Base-by-base conservation (phyloP, 2,113 vertebrate genomes). In the Heloderma charlesbogerti region DNA sequence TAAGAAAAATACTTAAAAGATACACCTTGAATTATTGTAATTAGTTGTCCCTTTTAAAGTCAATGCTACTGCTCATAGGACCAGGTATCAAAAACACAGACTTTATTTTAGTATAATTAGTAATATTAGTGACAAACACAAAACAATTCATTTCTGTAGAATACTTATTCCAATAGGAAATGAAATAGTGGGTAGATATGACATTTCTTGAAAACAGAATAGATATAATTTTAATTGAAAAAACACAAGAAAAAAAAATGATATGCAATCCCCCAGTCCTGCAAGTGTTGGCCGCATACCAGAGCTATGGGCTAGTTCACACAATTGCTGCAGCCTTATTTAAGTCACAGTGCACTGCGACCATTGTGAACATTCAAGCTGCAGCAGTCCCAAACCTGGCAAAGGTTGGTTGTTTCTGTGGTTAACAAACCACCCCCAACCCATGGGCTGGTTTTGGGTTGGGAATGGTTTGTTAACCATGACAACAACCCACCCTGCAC, bases 71-170 rank as follows among this genome's bases (percentile, higher is more conserved):
- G 54, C 6, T 79, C 12, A 54, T 43, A 90, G 60, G 0, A 67
- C 2, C 45, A 27, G 84, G 45, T 6, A 40, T 51, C 16, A 82
- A 78, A 77, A 88, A 66, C 85, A 48, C 87, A 18, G 0, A 0
- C 88, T 7, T 25, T 18, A 87, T 60, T 57, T 72, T 87, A 87
- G 40, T 10, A 7, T 45, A 45, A 79, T 43, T 43, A 45, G 7
- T 37, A 20, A 25, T 45, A 78, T 16, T n/a, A 79, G 43, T 31
- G 25, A 79, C 25, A 74, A 37, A 37, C 72, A 74, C 16, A 74
- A n/a, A 74, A 69, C 37, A 20, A 71, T 16, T 48, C 16, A 69
- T 37, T 40, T 22, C 57, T 20, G 31, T 48, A 72, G 67, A 51
- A 51, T 72, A 13, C 20, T 37, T 54, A 78, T 45, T 45, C 37